Evolutionary conservation across 2,888 invertebrate genomes (phyloP).

Genomic region (Parnassius smintheus): DNA sequence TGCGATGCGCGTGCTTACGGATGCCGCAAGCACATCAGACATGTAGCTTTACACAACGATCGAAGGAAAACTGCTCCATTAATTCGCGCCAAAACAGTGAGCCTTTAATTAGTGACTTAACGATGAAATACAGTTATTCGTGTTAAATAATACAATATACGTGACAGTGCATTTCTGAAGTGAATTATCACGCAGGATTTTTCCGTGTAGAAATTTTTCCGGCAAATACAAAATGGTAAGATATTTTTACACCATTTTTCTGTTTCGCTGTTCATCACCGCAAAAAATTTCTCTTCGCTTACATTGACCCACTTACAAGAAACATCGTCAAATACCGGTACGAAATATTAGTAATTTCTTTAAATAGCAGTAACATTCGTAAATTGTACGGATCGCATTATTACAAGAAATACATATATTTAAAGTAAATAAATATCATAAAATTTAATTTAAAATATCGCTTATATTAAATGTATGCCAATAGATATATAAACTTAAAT

Average conservation of each 20-base stretch:
- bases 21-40: constrained; percentile 59
- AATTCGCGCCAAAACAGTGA: constrained; percentile 55
- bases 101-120: constrained; percentile 57
- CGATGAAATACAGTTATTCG: constrained; percentile 54
- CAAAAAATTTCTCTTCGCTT: constrained; percentile 50
- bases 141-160: constrained; percentile 46
- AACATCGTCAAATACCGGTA: constrained; percentile 34
- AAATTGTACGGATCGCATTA: too few species aligned
- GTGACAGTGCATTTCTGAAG: constrained; percentile 65
- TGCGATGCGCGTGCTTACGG: constrained; percentile 50
- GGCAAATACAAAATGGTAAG: constrained; percentile 22
- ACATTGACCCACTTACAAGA: constrained; percentile 55
- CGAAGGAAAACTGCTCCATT: constrained; percentile 35
- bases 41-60: constrained; percentile 53
- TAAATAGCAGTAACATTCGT: neutral
- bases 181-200: constrained; percentile 41
- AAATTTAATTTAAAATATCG: too few species aligned
- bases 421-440: too few species aligned
- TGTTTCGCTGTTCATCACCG: constrained; percentile 3
- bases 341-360: neutral
- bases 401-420: too few species aligned
- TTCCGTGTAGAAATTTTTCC: constrained; percentile 8
- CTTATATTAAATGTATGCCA: too few species aligned
- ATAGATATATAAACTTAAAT: too few species aligned
- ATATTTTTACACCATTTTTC: constrained; percentile 3